phyloP scores from a whole-genome alignment of 2,888 invertebrate genomes.

The Cabera pusaria region DNA sequence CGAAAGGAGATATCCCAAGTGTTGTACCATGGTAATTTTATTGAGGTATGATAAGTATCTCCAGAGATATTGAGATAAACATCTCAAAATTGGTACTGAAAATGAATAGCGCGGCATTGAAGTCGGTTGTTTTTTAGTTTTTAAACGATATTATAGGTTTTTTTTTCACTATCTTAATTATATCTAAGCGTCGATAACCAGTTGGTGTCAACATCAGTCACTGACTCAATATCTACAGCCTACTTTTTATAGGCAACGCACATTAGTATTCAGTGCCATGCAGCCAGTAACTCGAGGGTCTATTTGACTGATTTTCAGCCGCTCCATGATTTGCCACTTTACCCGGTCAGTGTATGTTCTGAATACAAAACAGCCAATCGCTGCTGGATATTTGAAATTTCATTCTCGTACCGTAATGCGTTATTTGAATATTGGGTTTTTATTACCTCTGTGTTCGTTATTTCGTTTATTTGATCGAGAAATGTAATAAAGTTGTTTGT shows the following conservation, averaged over 20 bases:
- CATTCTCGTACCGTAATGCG: slow-evolving; percentile 72
- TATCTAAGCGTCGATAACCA: too few species aligned
- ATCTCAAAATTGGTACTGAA: too few species aligned
- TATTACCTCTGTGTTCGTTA: slow-evolving; percentile 44
- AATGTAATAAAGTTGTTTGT: slow-evolving; percentile 20
- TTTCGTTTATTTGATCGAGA: slow-evolving; percentile 31
- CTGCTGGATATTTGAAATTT: slow-evolving; percentile 67
- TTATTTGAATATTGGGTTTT: slow-evolving; percentile 68
- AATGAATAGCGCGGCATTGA: too few species aligned
- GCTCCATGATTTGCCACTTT: slow-evolving; percentile 82
- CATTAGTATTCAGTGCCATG: slow-evolving; percentile 62
- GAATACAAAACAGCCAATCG: slow-evolving; percentile 73
- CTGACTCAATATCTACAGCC: too few species aligned
- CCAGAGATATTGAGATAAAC: too few species aligned
- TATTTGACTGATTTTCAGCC: slow-evolving; percentile 83
- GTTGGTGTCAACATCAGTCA: too few species aligned
- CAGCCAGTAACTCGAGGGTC: slow-evolving; percentile 70
- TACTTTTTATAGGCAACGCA: slow-evolving; percentile 35
- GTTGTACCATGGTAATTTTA: too few species aligned
- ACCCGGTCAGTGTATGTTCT: slow-evolving; percentile 71
- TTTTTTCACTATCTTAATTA: too few species aligned
- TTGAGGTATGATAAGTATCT: too few species aligned
- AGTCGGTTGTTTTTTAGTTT: too few species aligned
- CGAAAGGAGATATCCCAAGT: too few species aligned
- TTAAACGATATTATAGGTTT: too few species aligned